These are phyloP conservation scores for Manis pentadactyla DNA, from an alignment of 2,797 vertebrate species.

Conservation along the genomic window DNA sequence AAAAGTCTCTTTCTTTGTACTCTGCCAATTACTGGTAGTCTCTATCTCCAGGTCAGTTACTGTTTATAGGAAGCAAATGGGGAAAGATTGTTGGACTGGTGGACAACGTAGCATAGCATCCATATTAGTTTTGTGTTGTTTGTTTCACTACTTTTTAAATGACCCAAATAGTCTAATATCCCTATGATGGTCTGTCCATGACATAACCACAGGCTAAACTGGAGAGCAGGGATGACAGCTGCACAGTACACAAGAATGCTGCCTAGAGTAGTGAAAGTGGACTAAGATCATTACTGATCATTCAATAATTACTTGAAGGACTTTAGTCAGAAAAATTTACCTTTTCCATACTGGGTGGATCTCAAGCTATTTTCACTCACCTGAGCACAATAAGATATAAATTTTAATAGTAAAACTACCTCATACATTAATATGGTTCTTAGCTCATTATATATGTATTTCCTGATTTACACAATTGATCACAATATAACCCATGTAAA, in stretches of 20 bases:
- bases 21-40: not conserved
- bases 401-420: not conserved
- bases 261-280: not conserved
- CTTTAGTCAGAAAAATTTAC: not conserved
- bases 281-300: not conserved
- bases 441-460: not conserved
- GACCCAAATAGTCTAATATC: not conserved
- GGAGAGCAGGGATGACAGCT: not conserved
- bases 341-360: not conserved
- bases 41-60: not conserved
- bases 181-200: not conserved
- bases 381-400: not conserved
- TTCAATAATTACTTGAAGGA: not conserved
- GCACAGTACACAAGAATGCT: not conserved
- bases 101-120: not conserved
- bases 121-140: not conserved
- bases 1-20: not conserved
- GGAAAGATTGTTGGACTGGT: not conserved
- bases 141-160: not conserved
- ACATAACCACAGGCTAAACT: not conserved
- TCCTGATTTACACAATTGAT: not conserved
- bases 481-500: not conserved
- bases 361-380: not conserved
- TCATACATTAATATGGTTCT: not conserved
- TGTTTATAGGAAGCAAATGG: rapidly evolving